Evolutionary conservation across 2,888 invertebrate genomes (phyloP), one percentile per base, ranked within the genome.

Genomic region (Neocrepidodera transversa): DNA sequence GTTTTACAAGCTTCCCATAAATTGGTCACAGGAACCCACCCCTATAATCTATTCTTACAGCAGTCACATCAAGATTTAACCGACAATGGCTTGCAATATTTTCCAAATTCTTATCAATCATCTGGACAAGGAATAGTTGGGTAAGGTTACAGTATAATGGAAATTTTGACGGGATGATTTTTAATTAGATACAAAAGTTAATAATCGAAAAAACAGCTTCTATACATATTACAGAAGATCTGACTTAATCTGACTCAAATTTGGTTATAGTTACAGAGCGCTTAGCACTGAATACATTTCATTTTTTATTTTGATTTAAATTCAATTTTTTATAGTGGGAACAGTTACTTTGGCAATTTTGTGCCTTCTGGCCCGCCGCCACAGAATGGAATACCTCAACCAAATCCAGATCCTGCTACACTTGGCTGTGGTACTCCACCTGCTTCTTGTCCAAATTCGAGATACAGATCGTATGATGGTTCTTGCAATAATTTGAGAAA

Each of bases 401-500:
- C 42, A n/a, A 26, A 40, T 13, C 60, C 26, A 30, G 62, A 64
- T 55, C 62, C 64, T 6, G 50, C 61, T 8, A 56, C 57, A 2
- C 42, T 66, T 18, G 71, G 71, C 23, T 71, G 71, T 48, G 71
- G 68, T 4, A 68, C 61, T 11, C 45, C 64, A 1, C 71, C 71
- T 17, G 49, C 64, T 8, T 50, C 58, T 23, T 72, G 71, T 43
- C 70, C 78, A 8, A 81, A 82, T 26, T 81, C 84, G 0, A 85
- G 87, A 49, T 96, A 94, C 78, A 83, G 92, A 40, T 85, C 91
- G 0, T 85, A 90, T 62, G 97, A 98, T 77, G 98, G 98, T 0
- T 88, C 94, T 1, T 99, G 99, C 77, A 99, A 99, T 78, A 98
- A 99, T 79, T 79, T 92, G 47, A 82, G 85, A 59, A 86, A 91